Evolutionary conservation across 2,888 invertebrate genomes (phyloP).

Genomic region (Hemistola chrysoprasaria): DNA sequence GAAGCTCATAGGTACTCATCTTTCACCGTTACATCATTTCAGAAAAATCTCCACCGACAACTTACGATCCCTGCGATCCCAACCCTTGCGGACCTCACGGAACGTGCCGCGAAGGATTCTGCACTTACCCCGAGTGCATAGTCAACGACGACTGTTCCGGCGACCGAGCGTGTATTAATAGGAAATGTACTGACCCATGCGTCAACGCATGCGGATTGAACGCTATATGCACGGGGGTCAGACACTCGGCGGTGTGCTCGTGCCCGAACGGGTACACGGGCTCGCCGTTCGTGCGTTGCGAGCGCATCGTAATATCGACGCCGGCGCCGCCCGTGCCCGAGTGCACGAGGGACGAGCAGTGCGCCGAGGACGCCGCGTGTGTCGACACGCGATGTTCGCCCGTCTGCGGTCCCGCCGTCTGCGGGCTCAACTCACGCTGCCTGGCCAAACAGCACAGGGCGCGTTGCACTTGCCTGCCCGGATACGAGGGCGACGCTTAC

Average conservation of each 20-base stretch:
- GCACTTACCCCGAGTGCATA: constrained; percentile 92
- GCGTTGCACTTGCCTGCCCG: constrained; percentile 90
- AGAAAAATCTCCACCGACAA: constrained; percentile 53
- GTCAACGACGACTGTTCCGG: constrained; percentile 93
- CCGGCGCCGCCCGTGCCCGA: constrained; percentile 85
- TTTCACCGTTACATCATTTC: constrained; percentile 24
- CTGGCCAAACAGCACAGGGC: constrained; percentile 90
- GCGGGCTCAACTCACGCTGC: constrained; percentile 90
- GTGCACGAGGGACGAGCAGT: constrained; percentile 89
- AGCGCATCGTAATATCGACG: constrained; percentile 52
- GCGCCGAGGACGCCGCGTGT: constrained; percentile 92
- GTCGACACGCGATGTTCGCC: constrained; percentile 87
- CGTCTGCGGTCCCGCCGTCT: constrained; percentile 88
- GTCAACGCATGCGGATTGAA: constrained; percentile 91
- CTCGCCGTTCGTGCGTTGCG: constrained; percentile 89
- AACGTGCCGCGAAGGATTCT: constrained; percentile 84
- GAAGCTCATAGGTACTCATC: too few species aligned
- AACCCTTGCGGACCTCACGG: constrained; percentile 88
- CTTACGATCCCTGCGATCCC: constrained; percentile 85
- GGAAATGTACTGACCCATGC: constrained; percentile 93
- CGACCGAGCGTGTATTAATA: constrained; percentile 90
- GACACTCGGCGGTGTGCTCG: constrained; percentile 90
- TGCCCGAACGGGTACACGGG: constrained; percentile 91
- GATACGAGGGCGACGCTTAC: constrained; percentile 92
- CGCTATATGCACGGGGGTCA: constrained; percentile 88